Conservation (phyloP, 2,888 invertebrate genomes). For the Harpalus rufipes region DNA sequence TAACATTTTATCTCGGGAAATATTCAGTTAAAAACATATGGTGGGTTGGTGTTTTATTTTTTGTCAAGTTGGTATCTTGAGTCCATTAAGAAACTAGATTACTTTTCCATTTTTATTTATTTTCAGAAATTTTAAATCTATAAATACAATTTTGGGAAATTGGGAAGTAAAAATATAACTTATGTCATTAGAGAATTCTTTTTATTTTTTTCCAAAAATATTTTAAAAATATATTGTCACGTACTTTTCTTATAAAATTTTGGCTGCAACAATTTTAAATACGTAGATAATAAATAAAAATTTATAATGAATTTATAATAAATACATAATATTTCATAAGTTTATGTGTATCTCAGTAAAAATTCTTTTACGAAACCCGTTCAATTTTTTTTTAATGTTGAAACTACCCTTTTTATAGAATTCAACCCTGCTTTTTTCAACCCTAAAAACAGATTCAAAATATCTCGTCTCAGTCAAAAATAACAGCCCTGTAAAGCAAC, state of each 20-base stretch:
- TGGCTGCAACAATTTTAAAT: no score
- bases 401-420: no score
- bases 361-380: no score
- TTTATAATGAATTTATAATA: no score
- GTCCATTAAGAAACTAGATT: constrained; percentile 67
- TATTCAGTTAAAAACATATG: constrained; percentile 67
- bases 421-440: no score
- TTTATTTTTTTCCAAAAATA: background rate
- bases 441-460: background rate
- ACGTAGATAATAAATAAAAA: no score
- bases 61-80: constrained; percentile 66
- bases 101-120: constrained; percentile 36
- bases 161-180: background rate
- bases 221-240: no score
- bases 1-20: constrained; percentile 67
- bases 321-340: no score
- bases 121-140: constrained; percentile 3
- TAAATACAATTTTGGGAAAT: background rate
- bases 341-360: no score
- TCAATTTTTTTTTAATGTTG: no score
- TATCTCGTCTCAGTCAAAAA: background rate
- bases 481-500: background rate
- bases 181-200: background rate
- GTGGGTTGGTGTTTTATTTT: constrained; percentile 63
- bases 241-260: no score